A percentile compares a stretch with the other conserved stretches of the same genome.
Conservation (phyloP, 2,113 vertebrate species). For the Larimichthys crocea region DNA sequence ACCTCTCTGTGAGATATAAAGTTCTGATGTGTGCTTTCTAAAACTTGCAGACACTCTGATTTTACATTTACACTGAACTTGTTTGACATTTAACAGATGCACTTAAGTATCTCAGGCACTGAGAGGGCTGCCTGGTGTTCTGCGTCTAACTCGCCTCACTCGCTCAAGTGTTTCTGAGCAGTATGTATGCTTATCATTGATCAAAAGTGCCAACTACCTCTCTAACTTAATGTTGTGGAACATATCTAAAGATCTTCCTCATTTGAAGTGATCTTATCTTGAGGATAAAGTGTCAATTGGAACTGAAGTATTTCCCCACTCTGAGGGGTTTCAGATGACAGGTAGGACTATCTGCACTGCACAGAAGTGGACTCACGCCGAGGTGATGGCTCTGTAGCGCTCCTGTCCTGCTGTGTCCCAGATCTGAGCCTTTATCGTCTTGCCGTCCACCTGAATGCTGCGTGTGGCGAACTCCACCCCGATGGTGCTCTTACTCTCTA, state of each 20-base stretch:
- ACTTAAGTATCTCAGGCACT: neutral
- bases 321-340: neutral
- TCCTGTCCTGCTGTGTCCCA: conserved; percentile 99
- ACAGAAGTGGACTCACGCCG: conserved; percentile 88
- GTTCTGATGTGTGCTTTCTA: neutral
- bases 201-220: neutral
- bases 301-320: neutral
- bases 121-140: neutral
- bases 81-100: conserved; percentile 10
- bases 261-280: neutral
- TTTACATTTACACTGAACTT: too few relatives aligned
- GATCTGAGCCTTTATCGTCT: conserved; percentile 99
- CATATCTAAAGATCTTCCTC: neutral
- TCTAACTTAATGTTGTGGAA: neutral
- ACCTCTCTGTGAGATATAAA: neutral
- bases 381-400: conserved; percentile 97
- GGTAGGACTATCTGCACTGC: conserved; percentile 10
- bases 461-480: conserved; percentile 98
- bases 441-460: conserved; percentile 98
- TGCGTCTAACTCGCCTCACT: neutral
- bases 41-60: neutral
- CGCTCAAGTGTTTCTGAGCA: neutral
- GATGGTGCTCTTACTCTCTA: conserved; percentile 98
- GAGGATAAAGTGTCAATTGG: conserved; percentile 9
- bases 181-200: neutral